These are phyloP conservation scores for Neopelma chrysocephalum DNA, from an alignment of 2,797 vertebrate species.

Conservation along the genomic window DNA sequence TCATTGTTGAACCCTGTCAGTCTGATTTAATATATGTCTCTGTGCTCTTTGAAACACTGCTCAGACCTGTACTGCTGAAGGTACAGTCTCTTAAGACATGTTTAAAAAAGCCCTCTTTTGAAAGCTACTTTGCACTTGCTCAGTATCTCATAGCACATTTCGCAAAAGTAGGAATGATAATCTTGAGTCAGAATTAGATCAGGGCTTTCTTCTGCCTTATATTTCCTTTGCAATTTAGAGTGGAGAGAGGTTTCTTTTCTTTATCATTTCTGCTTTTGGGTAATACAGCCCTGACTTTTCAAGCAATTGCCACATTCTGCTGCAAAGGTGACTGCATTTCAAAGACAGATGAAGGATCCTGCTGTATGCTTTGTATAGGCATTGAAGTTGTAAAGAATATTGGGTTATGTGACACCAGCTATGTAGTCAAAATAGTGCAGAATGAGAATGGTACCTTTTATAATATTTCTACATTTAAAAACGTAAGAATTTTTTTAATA, in stretches of 20 bases:
- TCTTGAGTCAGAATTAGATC: constrained; percentile 2
- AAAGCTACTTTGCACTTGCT: background rate
- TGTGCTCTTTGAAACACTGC: background rate
- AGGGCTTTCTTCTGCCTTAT: background rate
- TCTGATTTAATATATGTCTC: background rate
- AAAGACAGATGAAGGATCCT: constrained; percentile 35
- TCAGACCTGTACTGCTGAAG: background rate
- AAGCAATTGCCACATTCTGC: background rate
- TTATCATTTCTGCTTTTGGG: constrained; percentile 6
- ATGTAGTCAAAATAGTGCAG: background rate
- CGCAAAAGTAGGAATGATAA: background rate
- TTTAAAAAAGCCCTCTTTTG: background rate
- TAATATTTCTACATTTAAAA: background rate
- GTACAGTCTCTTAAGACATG: background rate
- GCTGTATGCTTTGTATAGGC: background rate
- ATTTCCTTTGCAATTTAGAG: background rate
- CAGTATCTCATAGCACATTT: background rate
- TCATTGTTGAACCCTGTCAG: background rate
- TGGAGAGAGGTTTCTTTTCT: background rate
- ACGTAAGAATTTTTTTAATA: background rate
- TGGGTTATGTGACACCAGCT: background rate
- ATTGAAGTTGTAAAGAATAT: constrained; percentile 1
- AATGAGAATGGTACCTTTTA: background rate
- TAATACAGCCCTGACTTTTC: background rate
- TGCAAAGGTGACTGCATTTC: constrained; percentile 35